These are phyloP conservation scores for Pseudococcus viburni DNA, from an alignment of 2,888 invertebrate genomes.

Conservation along the genomic window DNA sequence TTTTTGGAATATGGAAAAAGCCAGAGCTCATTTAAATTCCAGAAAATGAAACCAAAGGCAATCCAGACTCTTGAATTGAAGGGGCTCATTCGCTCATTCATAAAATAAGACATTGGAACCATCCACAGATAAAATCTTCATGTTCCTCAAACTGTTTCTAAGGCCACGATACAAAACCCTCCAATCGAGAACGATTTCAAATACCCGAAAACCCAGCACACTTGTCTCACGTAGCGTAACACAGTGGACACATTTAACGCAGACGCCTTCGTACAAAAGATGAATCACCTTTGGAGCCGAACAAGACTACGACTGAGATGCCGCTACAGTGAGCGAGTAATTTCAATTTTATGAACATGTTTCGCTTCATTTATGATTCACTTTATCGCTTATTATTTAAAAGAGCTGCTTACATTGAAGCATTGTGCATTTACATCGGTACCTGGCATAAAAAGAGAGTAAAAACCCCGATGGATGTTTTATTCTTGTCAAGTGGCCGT, in stretches of 20 bases:
- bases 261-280: not conserved
- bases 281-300: not conserved
- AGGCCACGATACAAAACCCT: too few species aligned
- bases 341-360: constrained; percentile 49
- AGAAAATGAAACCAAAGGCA: too few species aligned
- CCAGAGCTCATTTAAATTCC: too few species aligned
- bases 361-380: constrained; percentile 55
- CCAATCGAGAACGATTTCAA: not conserved
- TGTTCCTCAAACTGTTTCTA: too few species aligned
- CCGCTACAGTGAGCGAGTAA: constrained; percentile 35
- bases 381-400: constrained; percentile 52
- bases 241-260: constrained; percentile 37
- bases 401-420: constrained; percentile 35
- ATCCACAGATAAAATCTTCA: too few species aligned
- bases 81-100: too few species aligned
- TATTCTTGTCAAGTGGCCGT: constrained; percentile 42
- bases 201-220: not conserved
- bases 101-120: too few species aligned
- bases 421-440: constrained; percentile 47
- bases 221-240: constrained; percentile 24
- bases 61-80: too few species aligned
- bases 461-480: constrained; percentile 31
- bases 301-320: constrained; percentile 11
- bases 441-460: constrained; percentile 15
- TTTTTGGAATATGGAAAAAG: too few species aligned